These are phyloP conservation scores for Anarrhichthys ocellatus DNA, from an alignment of 2,113 vertebrate genomes.

Conservation along the genomic window DNA sequence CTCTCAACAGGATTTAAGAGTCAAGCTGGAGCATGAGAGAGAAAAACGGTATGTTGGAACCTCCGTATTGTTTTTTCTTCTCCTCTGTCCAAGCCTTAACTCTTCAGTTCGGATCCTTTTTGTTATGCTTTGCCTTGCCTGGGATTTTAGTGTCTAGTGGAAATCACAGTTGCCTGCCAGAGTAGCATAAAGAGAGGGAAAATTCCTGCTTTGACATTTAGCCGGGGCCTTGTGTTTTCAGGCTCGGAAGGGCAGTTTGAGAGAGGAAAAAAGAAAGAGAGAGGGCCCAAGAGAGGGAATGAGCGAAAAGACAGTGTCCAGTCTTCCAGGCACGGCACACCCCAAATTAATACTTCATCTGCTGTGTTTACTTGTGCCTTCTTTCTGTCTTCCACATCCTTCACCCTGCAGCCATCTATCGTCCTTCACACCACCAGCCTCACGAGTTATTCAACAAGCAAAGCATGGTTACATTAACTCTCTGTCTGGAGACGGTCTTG, in stretches of 20 bases:
- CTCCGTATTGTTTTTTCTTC: conserved; percentile 69
- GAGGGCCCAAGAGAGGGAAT: conserved; percentile 17
- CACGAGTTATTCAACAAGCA: conserved; percentile 44
- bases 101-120: conserved; percentile 59
- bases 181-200: conserved; percentile 58
- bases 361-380: conserved; percentile 40
- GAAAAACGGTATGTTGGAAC: conserved; percentile 90
- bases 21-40: conserved; percentile 95
- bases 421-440: conserved; percentile 30
- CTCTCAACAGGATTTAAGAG: conserved; percentile 88
- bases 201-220: conserved; percentile 74
- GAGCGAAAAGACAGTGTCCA: conserved; percentile 48
- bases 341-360: conserved; percentile 69
- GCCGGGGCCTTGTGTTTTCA: conserved; percentile 55
- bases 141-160: conserved; percentile 65
- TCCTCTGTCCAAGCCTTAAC: conserved; percentile 58
- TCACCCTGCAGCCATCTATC: conserved; percentile 39
- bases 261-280: conserved; percentile 16
- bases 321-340: conserved; percentile 63
- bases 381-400: conserved; percentile 32
- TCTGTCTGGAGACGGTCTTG: conserved; percentile 39
- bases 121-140: conserved; percentile 67
- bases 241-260: conserved; percentile 32
- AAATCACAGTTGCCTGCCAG: conserved; percentile 69
- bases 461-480: conserved; percentile 24